Conservation (phyloP, 2,888 invertebrate genomes). For the Callosobruchus maculatus region DNA sequence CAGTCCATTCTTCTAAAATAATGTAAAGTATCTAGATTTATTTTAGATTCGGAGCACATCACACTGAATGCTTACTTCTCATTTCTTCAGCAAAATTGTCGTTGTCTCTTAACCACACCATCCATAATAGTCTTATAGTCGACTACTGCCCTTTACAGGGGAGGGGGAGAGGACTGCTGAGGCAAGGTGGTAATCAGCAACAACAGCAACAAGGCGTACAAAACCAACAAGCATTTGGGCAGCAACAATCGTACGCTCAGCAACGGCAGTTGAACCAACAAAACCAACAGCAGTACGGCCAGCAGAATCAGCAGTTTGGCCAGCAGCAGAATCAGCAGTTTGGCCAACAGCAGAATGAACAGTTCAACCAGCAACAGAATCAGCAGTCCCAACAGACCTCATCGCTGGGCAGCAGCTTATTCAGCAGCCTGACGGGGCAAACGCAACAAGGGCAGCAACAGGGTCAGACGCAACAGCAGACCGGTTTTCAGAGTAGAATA, state of each 20-base stretch:
- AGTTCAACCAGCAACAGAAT: conserved; percentile 13
- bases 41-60: too few species aligned
- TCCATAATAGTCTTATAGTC: not conserved
- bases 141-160: conserved; percentile 44
- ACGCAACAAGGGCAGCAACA: conserved; percentile 25
- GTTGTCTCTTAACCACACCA: not conserved
- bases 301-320: too few species aligned
- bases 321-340: conserved; percentile 21
- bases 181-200: conserved; percentile 51
- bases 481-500: conserved; percentile 29
- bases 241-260: conserved; percentile 34
- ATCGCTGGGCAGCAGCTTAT: not conserved
- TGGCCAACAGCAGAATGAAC: conserved; percentile 21
- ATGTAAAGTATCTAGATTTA: too few species aligned
- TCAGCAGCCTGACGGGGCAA: not conserved
- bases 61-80: not conserved
- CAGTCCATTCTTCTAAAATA: too few species aligned
- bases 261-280: conserved; percentile 19
- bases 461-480: conserved; percentile 39
- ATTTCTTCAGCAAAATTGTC: not conserved
- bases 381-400: not conserved
- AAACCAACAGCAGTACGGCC: conserved; percentile 29
- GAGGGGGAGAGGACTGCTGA: conserved; percentile 61
- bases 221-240: not conserved
- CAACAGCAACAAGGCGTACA: conserved; percentile 38